Evolutionary conservation across 2,113 vertebrate genomes (phyloP).

Genomic region (Coregonus clupeaformis): DNA sequence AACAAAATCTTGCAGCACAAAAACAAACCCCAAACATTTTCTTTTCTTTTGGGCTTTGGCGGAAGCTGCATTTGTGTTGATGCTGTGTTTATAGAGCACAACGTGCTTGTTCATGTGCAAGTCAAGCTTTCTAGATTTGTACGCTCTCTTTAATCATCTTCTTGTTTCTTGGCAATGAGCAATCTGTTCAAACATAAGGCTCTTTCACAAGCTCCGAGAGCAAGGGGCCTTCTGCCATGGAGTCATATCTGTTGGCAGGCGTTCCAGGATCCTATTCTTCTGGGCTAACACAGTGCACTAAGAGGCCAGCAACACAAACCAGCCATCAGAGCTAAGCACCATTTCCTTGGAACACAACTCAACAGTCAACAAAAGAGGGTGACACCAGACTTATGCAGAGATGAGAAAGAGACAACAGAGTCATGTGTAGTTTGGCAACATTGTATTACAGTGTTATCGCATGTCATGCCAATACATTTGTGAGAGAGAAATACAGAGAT

Average conservation of each 20-base stretch:
- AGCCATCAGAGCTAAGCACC: slow-evolving; percentile 26
- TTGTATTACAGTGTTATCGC: no score
- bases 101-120: slow-evolving; percentile 40
- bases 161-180: slow-evolving; percentile 65
- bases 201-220: slow-evolving; percentile 60
- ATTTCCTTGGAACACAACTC: slow-evolving; percentile 11
- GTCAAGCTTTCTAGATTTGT: slow-evolving; percentile 52
- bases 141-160: slow-evolving; percentile 65
- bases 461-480: no score
- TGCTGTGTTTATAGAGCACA: slow-evolving; percentile 34
- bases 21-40: not conserved
- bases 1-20: not conserved
- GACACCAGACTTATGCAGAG: not conserved
- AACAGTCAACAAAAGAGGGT: slow-evolving; percentile 5
- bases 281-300: slow-evolving; percentile 36
- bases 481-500: no score
- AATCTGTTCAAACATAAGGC: slow-evolving; percentile 65
- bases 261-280: slow-evolving; percentile 47
- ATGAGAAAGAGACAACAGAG: no score
- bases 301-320: slow-evolving; percentile 43
- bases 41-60: not conserved
- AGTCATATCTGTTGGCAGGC: slow-evolving; percentile 71
- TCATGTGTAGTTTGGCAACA: not conserved
- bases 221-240: slow-evolving; percentile 56
- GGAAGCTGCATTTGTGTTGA: slow-evolving; percentile 26